phyloP scores from a whole-genome alignment of 2,113 vertebrate genomes.

The Piaya cayana region DNA sequence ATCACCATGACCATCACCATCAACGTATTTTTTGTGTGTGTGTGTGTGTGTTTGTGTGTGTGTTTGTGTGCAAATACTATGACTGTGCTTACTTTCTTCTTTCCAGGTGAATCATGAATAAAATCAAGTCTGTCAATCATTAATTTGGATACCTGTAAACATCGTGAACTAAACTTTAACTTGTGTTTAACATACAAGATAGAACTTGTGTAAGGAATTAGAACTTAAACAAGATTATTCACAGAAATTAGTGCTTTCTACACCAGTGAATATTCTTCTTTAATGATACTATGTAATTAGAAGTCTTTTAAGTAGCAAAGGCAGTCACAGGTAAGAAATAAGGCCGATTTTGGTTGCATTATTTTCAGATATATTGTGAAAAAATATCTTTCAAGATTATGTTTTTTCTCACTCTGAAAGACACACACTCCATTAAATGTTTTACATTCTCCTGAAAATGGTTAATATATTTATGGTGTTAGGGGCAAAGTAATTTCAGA shows the following conservation, averaged over 20 bases:
- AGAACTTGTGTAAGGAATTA: background rate
- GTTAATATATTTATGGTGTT: background rate
- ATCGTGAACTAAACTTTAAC: background rate
- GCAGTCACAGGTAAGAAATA: background rate
- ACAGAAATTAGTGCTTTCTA: background rate
- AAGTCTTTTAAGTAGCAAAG: background rate
- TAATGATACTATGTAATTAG: background rate
- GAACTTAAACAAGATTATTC: background rate
- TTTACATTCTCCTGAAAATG: background rate
- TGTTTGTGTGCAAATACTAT: background rate
- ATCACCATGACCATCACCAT: background rate
- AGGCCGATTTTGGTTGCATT: background rate
- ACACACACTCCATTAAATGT: fast-evolving
- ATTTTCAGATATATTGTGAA: background rate
- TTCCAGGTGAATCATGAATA: background rate
- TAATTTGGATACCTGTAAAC: background rate
- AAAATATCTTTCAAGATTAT: background rate
- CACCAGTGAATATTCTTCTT: background rate
- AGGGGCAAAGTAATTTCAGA: background rate
- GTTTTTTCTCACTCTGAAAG: background rate
- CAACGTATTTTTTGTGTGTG: background rate
- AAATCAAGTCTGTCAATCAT: background rate
- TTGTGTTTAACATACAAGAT: background rate
- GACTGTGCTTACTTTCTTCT: background rate
- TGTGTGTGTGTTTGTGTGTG: too few relatives aligned